Conservation (phyloP, 2,113 vertebrate genomes). For the Taxidea taxus region DNA sequence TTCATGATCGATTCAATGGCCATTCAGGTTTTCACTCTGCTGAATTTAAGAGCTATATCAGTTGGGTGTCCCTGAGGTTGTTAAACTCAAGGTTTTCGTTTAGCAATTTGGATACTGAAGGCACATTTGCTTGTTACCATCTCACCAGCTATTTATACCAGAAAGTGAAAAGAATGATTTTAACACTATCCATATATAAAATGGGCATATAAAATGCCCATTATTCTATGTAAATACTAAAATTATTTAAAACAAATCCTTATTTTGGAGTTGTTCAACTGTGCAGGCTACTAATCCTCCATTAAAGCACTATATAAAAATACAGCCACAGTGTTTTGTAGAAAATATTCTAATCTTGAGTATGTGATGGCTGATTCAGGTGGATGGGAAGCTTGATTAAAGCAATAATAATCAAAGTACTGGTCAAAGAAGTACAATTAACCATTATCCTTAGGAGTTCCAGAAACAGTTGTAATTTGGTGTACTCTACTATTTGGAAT, state of each 20-base stretch:
- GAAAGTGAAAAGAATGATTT: not conserved
- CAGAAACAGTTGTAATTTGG: constrained; percentile 30
- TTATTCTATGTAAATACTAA: not conserved
- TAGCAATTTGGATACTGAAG: not conserved
- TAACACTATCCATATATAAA: not conserved
- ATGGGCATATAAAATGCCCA: not conserved
- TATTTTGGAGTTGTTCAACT: not conserved
- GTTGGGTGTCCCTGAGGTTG: not conserved
- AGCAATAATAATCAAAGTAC: not conserved
- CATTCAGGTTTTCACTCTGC: not conserved
- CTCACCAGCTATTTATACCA: not conserved
- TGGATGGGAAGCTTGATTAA: constrained; percentile 38
- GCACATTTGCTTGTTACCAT: not conserved
- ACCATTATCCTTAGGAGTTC: not conserved
- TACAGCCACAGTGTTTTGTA: not conserved
- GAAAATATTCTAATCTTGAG: not conserved
- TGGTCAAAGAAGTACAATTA: constrained; percentile 38
- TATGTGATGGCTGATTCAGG: not conserved
- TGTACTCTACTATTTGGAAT: constrained; percentile 27
- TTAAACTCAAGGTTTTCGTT: not conserved
- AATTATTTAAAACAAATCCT: not conserved
- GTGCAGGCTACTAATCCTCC: not conserved
- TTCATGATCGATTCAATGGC: not conserved
- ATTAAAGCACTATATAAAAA: not conserved
- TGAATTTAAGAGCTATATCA: not conserved